A percentile compares a stretch with the other conserved stretches of the same genome.
Conservation (phyloP, 2,797 vertebrate species). For the Enteromius viviparus region DNA sequence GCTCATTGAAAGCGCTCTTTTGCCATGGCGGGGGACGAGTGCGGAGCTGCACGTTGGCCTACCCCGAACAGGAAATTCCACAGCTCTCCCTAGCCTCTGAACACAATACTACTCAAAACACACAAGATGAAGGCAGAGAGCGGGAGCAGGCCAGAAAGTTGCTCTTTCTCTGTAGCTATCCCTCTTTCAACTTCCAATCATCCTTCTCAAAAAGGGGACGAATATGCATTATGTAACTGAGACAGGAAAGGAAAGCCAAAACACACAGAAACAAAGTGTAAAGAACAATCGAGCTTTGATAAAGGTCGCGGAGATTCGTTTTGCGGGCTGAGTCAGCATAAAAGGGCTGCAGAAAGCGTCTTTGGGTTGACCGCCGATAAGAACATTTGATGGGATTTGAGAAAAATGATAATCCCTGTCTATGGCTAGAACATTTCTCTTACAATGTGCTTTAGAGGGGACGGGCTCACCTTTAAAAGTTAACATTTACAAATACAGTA, state of each 20-base stretch:
- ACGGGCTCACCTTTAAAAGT: constrained; percentile 40
- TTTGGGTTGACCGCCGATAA: constrained; percentile 49
- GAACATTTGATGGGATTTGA: constrained; percentile 52
- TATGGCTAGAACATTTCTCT: constrained; percentile 44
- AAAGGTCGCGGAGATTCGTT: constrained; percentile 24
- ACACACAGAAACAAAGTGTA: constrained; percentile 61
- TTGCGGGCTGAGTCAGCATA: constrained; percentile 56
- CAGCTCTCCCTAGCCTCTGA: constrained; percentile 63
- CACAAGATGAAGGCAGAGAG: constrained; percentile 57
- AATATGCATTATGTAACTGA: constrained; percentile 63
- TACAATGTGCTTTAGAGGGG: not conserved
- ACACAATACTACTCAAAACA: constrained; percentile 66
- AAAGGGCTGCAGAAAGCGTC: not conserved
- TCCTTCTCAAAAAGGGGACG: constrained; percentile 52
- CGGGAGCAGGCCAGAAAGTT: constrained; percentile 45
- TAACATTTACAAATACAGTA: constrained; percentile 42
- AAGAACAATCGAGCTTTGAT: constrained; percentile 65
- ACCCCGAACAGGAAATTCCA: constrained; percentile 74
- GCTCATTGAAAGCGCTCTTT: constrained; percentile 61
- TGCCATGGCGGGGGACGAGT: constrained; percentile 55
- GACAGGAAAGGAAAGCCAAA: constrained; percentile 60
- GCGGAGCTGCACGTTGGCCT: constrained; percentile 73
- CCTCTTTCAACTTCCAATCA: constrained; percentile 60
- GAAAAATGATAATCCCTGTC: constrained; percentile 42
- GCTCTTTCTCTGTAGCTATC: constrained; percentile 55